Conservation (phyloP, 2,888 invertebrate species). For the Drosophila incognita region DNA sequence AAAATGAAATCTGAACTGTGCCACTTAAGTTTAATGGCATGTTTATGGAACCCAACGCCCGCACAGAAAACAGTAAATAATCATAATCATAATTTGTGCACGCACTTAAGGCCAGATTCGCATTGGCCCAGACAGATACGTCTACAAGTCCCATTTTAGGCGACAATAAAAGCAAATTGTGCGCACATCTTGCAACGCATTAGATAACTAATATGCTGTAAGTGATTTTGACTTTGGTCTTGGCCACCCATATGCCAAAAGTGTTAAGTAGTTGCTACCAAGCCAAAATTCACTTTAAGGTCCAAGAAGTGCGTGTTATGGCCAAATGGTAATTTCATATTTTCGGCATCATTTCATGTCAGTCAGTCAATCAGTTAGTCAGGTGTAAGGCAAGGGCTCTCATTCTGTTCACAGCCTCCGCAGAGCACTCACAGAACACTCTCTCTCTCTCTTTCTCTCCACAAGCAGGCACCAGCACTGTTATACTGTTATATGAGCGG, state of each 20-base stretch:
- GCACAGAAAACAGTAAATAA: constrained; percentile 56
- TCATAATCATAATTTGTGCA: constrained; percentile 67
- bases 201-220: constrained; percentile 43
- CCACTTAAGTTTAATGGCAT: constrained; percentile 77
- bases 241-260: constrained; percentile 34
- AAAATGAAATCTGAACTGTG: constrained; percentile 48
- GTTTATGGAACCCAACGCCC: constrained; percentile 67
- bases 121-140: background rate
- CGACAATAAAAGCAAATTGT: constrained; percentile 58
- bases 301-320: constrained; percentile 41
- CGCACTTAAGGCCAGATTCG: constrained; percentile 15
- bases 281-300: constrained; percentile 24
- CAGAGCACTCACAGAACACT: constrained; percentile 7
- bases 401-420: constrained; percentile 31
- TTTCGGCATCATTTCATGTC: constrained; percentile 7
- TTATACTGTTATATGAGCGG: constrained; percentile 57
- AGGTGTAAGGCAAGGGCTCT: constrained; percentile 34
- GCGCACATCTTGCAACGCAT: constrained; percentile 18
- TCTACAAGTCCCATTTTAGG: background rate
- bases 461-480: constrained; percentile 13
- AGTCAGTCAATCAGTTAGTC: constrained; percentile 3
- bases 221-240: constrained; percentile 39
- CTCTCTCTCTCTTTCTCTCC: constrained; percentile 10
- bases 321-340: constrained; percentile 47
- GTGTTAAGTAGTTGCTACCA: constrained; percentile 46